phyloP scores from a whole-genome alignment of 2,888 invertebrate species.

The Leptinotarsa peninsularis region DNA sequence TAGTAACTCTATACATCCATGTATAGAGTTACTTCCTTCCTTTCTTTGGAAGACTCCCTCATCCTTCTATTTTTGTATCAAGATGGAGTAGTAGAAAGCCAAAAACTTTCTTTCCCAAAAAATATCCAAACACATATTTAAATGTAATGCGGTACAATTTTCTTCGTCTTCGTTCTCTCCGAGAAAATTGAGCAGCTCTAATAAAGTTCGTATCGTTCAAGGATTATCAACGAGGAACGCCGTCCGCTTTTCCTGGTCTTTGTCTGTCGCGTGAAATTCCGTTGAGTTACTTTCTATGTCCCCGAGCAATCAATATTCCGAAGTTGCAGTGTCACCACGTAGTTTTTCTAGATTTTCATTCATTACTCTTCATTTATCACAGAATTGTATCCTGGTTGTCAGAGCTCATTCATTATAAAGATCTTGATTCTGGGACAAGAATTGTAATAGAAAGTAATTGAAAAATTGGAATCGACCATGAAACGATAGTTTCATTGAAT shows the following conservation, averaged over 20 bases:
- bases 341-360: constrained; percentile 5
- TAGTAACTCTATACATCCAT: no score
- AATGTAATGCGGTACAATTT: constrained; percentile 9
- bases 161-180: constrained; percentile 14
- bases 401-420: background rate
- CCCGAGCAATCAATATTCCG: constrained; percentile 34
- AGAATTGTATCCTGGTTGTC: constrained; percentile 6
- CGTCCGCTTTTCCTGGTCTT: constrained; percentile 46
- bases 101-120: no score
- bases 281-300: constrained; percentile 54
- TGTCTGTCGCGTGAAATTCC: constrained; percentile 39
- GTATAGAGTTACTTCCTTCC: no score
- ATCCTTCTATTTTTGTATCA: no score
- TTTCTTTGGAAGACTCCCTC: no score
- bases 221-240: constrained; percentile 59
- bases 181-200: constrained; percentile 50
- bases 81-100: no score
- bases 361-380: constrained; percentile 5
- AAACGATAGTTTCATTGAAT: no score
- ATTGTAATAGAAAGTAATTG: no score
- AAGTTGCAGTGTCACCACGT: constrained; percentile 3
- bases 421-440: no score
- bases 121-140: no score
- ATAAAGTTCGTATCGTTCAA: constrained; percentile 61
- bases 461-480: no score